Evolutionary conservation across 1,140 invertebrate species (phyloP), one percentile per base, ranked within the genome.

Genomic region (Potamilus streckersoni): DNA sequence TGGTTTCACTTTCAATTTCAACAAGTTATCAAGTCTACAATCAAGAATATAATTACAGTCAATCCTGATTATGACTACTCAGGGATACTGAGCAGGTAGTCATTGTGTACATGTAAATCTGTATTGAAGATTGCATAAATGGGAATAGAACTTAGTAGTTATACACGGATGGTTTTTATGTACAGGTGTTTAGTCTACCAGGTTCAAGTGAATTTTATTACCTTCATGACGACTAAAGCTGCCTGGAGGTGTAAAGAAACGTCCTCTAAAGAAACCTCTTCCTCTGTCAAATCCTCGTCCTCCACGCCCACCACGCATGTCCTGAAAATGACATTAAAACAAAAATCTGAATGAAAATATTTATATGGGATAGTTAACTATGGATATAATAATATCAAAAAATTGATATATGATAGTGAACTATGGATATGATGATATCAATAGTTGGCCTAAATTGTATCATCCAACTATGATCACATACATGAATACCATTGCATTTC

Each of bases 231-330:
- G 83, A 58, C 75, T 76, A 73, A 88, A 89, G 59, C 80, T 84
- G 13, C 80, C 81, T 20, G 85, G 89, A 49, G 89, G 85, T 27
- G 82, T 87, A 58, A 88, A 86, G 74, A 89, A 89, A 12, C 83
- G 77, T 5, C 85, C 85, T 68, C 84, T 77, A 73, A 82, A 69
- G 31, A 69, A 73, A 61, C 77, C 81, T 69, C 83, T 74, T 55
- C 80, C 82, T 62, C 84, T 69, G 31, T 84, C 84, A 85, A 87
- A 88, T 1, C 87, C 83, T 68, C 84, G 49, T 20, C 87, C 84
- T 27, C 81, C 82, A 61, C 82, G 65, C 13, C 81, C 81, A 73
- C 79, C 72, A 31, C 58, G 56, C 27, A 82, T 73, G 19, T 84
- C 79, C 80, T 84, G 67, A 17, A 76, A 82, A 58, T 76, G 57